Evolutionary conservation across 2,888 invertebrate species (phyloP).

Genomic region (Heliothis peltigera): DNA sequence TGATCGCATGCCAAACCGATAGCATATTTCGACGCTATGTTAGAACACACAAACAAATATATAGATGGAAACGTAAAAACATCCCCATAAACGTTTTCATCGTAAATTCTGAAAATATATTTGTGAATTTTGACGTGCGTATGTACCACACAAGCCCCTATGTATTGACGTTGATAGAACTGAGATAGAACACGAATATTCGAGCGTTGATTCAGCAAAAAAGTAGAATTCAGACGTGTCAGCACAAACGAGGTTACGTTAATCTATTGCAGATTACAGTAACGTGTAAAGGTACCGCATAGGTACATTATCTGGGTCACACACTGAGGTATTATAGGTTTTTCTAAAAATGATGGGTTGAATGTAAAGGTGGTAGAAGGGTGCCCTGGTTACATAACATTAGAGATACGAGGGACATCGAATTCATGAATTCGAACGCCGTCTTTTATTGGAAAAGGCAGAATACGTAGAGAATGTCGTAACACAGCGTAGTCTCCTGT

Average conservation of each 20-base stretch:
- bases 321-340: conserved; percentile 16
- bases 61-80: conserved; percentile 15
- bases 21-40: neutral
- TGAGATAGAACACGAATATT: conserved; percentile 67
- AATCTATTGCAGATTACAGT: conserved; percentile 41
- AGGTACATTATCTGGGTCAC: conserved; percentile 34
- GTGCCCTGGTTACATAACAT: conserved; percentile 33
- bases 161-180: conserved; percentile 58
- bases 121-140: conserved; percentile 38
- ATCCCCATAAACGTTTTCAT: conserved; percentile 17
- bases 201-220: conserved; percentile 59
- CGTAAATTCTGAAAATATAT: conserved; percentile 26
- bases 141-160: conserved; percentile 35
- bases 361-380: conserved; percentile 11
- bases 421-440: conserved; percentile 23
- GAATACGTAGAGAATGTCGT: conserved; percentile 29
- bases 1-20: neutral
- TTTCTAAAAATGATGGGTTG: conserved; percentile 35
- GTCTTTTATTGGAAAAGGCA: conserved; percentile 26
- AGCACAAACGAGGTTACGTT: conserved; percentile 41
- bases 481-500: neutral
- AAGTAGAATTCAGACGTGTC: conserved; percentile 47
- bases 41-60: conserved; percentile 17
- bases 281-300: conserved; percentile 7
- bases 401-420: conserved; percentile 3